Conservation (phyloP, 2,113 vertebrate genomes). For the Thermophis baileyi region DNA sequence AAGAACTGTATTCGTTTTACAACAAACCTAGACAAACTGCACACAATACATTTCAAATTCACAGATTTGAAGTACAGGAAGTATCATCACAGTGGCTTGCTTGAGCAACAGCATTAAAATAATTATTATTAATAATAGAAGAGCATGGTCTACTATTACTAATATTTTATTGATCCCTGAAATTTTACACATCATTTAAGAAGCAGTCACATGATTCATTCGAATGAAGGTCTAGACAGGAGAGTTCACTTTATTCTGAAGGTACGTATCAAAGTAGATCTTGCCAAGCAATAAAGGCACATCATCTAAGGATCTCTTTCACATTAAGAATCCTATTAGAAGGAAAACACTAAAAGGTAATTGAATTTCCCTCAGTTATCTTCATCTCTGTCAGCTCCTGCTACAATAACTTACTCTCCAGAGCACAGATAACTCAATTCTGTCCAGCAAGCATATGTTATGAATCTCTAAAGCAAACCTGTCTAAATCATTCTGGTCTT, state of each 20-base stretch:
- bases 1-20: not conserved
- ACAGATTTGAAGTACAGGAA: not conserved
- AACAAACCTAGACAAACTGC: not conserved
- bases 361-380: constrained; percentile 99
- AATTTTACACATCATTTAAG: constrained; percentile 75
- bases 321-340: constrained; percentile 99
- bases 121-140: not conserved
- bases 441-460: constrained; percentile 91
- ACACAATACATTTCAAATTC: not conserved
- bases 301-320: constrained; percentile 95
- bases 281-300: constrained; percentile 67
- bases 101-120: constrained; percentile 17
- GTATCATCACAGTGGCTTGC: not conserved
- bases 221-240: constrained; percentile 78
- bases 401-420: constrained; percentile 98
- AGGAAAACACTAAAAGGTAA: constrained; percentile 99
- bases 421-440: constrained; percentile 98
- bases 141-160: constrained; percentile 31
- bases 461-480: constrained; percentile 88
- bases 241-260: constrained; percentile 75
- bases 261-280: constrained; percentile 72
- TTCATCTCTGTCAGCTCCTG: constrained; percentile 98
- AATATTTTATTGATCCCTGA: constrained; percentile 62
- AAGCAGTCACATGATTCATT: constrained; percentile 79
- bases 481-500: constrained; percentile 91